Evolutionary conservation across 2,113 vertebrate species (phyloP).

Genomic region (Melanotaenia duboulayi): DNA sequence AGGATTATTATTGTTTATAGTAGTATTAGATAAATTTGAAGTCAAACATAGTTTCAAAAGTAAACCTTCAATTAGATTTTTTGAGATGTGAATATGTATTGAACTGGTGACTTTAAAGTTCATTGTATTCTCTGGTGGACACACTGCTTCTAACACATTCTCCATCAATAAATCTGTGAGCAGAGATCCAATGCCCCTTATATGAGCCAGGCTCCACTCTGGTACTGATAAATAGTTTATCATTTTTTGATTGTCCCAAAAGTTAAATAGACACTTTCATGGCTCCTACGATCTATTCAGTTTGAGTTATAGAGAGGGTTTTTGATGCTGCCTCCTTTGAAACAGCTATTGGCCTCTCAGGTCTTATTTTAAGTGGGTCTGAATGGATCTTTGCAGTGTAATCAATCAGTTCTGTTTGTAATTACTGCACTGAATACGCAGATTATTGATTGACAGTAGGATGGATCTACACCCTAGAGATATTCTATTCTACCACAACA

Average conservation of each 20-base stretch:
- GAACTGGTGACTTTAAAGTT: background rate
- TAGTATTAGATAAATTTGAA: background rate
- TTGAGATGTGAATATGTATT: background rate
- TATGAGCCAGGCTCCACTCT: background rate
- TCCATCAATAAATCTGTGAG: too few species aligned
- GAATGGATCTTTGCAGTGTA: constrained; percentile 55
- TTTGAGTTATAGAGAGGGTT: background rate
- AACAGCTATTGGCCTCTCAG: constrained; percentile 39
- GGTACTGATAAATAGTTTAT: background rate
- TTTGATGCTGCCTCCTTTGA: constrained; percentile 25
- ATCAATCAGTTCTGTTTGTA: constrained; percentile 68
- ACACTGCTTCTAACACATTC: too few species aligned
- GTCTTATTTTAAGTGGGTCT: constrained; percentile 57
- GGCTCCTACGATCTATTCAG: background rate
- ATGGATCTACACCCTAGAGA: constrained; percentile 31
- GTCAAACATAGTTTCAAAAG: background rate
- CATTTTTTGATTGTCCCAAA: background rate
- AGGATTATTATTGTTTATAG: background rate
- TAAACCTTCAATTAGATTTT: background rate
- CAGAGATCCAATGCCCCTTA: background rate
- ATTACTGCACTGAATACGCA: constrained; percentile 73
- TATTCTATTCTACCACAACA: constrained; percentile 21
- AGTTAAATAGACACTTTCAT: background rate
- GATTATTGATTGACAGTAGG: constrained; percentile 63
- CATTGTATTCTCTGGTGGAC: background rate